Conservation (phyloP, 2,888 invertebrate genomes). For the Hermodice carunculata region DNA sequence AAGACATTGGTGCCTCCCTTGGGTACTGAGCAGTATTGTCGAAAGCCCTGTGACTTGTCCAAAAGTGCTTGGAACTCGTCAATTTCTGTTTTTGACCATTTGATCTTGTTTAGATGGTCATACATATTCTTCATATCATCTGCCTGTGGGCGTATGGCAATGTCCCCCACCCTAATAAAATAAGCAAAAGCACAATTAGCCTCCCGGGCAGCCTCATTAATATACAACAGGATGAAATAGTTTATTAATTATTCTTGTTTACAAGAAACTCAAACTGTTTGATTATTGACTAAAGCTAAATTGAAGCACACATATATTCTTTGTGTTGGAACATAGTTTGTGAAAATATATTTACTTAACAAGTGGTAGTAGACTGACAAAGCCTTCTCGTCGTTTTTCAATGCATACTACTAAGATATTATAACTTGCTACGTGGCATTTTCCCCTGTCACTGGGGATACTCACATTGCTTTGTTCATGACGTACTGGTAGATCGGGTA, state of each 20-base stretch:
- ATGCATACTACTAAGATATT: too few relatives aligned
- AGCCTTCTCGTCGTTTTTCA: too few relatives aligned
- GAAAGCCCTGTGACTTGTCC: not conserved
- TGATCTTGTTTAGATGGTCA: not conserved
- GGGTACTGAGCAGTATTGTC: not conserved
- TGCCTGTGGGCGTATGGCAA: not conserved
- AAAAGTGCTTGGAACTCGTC: not conserved
- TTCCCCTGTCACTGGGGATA: not conserved
- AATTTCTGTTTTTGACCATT: not conserved
- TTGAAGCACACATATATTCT: too few relatives aligned
- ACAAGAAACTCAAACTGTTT: too few relatives aligned
- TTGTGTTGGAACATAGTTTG: too few relatives aligned
- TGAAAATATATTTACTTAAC: too few relatives aligned
- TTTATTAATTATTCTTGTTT: too few relatives aligned
- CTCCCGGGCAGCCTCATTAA: too few relatives aligned
- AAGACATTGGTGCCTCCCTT: constrained; percentile 5
- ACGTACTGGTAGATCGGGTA: constrained; percentile 11
- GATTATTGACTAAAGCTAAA: too few relatives aligned
- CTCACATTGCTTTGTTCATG: constrained; percentile 16
- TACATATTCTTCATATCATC: not conserved
- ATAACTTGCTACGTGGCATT: not conserved
- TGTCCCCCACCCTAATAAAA: not conserved
- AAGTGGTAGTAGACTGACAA: too few relatives aligned
- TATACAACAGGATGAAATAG: too few relatives aligned
- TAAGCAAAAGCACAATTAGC: too few relatives aligned